Conservation (phyloP, 1,140 invertebrate genomes). For the Apis cerana region DNA sequence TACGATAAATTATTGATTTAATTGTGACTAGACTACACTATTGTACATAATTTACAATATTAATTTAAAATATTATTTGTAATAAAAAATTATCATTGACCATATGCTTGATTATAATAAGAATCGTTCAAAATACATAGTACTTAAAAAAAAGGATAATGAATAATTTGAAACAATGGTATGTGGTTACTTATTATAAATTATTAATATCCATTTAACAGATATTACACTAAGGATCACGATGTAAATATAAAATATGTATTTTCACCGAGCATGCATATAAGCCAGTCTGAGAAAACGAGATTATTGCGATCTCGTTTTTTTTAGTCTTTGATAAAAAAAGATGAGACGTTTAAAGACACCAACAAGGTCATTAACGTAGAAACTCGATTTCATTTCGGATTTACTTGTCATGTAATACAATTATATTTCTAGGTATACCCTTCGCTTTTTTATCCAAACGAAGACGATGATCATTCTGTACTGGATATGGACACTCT, state of each 20-base stretch:
- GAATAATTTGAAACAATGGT: neutral
- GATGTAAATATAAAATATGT: conserved; percentile 14
- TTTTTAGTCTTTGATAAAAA: neutral
- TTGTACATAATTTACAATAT: neutral
- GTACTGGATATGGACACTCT: conserved; percentile 76
- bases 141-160: neutral
- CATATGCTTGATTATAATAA: no score
- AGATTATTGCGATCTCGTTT: conserved; percentile 10
- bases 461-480: conserved; percentile 70
- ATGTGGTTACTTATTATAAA: conserved; percentile 2
- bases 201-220: neutral
- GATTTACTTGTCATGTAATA: conserved; percentile 39
- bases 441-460: conserved; percentile 44
- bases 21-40: neutral
- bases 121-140: neutral
- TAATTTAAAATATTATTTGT: neutral
- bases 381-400: conserved; percentile 4
- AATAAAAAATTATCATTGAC: neutral
- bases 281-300: neutral
- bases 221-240: neutral
- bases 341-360: neutral
- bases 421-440: conserved; percentile 56
- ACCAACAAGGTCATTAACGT: conserved; percentile 33
- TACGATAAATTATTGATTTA: neutral
- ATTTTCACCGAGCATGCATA: neutral